A percentile compares a stretch with the other conserved stretches of the same genome.
These are phyloP conservation scores for Syrphus vitripennis DNA, from an alignment of 2,888 invertebrate genomes.

Conservation along the genomic window DNA sequence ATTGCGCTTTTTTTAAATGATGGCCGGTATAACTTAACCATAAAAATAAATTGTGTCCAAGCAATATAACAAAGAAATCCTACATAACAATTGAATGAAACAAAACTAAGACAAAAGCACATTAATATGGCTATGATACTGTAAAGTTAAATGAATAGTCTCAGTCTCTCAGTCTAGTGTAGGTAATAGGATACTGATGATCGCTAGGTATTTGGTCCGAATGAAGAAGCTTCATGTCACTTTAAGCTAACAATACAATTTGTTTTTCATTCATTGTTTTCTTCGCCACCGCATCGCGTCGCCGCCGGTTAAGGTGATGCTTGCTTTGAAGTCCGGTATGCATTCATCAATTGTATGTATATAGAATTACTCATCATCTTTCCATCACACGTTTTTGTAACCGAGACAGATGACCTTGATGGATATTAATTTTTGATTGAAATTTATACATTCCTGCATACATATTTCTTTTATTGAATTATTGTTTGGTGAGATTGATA, in stretches of 20 bases:
- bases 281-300: too few relatives aligned
- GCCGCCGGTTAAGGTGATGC: not conserved
- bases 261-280: constrained; percentile 24
- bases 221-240: constrained; percentile 27
- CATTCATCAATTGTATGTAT: not conserved
- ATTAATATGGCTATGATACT: constrained; percentile 7
- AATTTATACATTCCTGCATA: too few relatives aligned
- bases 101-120: not conserved
- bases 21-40: not conserved
- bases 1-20: not conserved
- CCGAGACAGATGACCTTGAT: not conserved
- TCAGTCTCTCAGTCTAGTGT: constrained; percentile 12
- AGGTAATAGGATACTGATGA: constrained; percentile 35
- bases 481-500: not conserved
- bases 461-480: constrained; percentile 1
- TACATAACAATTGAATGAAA: not conserved
- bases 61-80: not conserved
- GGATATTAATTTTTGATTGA: constrained; percentile 3
- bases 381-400: not conserved
- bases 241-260: constrained; percentile 6
- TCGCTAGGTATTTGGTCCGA: not conserved
- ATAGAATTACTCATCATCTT: not conserved
- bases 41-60: not conserved
- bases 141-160: constrained; percentile 34
- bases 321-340: not conserved